Evolutionary conservation across 1,140 invertebrate species (phyloP).

Genomic region (Antheraea pernyi): DNA sequence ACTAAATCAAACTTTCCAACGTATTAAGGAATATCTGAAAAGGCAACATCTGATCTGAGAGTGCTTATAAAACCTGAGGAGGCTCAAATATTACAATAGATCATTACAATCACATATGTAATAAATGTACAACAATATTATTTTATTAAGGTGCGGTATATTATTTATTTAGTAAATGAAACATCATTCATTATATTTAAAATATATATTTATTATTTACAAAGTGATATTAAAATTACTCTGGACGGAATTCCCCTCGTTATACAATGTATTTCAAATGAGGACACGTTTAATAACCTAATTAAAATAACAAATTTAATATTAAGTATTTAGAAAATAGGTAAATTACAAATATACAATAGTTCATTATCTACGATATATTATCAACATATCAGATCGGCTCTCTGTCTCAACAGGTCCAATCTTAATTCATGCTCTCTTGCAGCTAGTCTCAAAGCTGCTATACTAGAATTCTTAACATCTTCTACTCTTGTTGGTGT

Average conservation of each 20-base stretch:
- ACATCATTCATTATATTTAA: not conserved
- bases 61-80: too few species aligned
- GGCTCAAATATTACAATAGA: too few species aligned
- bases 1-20: too few species aligned
- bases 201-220: slow-evolving; percentile 5
- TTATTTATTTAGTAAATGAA: not conserved
- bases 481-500: slow-evolving; percentile 81
- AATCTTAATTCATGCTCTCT: slow-evolving; percentile 94
- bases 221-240: not conserved
- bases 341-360: not conserved
- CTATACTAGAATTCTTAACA: slow-evolving; percentile 92
- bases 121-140: too few species aligned
- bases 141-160: not conserved
- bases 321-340: not conserved
- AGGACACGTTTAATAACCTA: not conserved
- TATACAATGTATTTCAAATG: not conserved
- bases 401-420: slow-evolving; percentile 88
- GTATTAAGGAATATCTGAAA: too few species aligned
- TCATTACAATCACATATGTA: too few species aligned
- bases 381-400: slow-evolving; percentile 66
- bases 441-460: slow-evolving; percentile 93
- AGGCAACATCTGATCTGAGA: too few species aligned
- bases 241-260: not conserved
- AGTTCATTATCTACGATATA: not conserved
- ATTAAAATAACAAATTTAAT: not conserved